Evolutionary conservation across 2,797 vertebrate genomes (phyloP).

Genomic region (Chaunax sp.): DNA sequence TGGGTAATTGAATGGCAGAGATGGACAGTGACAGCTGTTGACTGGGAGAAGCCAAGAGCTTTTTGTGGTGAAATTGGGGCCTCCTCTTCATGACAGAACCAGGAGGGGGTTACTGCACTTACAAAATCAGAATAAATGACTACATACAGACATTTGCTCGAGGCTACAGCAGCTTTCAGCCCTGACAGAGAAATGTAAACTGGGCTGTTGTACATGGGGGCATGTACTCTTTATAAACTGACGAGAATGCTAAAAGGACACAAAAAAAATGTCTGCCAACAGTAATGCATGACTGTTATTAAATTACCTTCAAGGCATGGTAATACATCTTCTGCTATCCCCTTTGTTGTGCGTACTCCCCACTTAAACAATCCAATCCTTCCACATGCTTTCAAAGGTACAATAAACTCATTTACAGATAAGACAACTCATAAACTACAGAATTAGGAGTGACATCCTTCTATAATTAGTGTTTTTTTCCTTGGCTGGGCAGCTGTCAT

Average conservation of each 20-base stretch:
- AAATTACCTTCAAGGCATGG: constrained; percentile 24
- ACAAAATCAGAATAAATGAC: constrained; percentile 40
- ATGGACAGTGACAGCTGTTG: constrained; percentile 64
- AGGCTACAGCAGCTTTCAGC: constrained; percentile 34
- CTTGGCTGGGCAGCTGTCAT: constrained; percentile 26
- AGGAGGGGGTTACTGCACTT: constrained; percentile 21
- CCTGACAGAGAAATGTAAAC: constrained; percentile 32
- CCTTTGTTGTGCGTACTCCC: constrained; percentile 5
- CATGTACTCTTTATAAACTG: constrained; percentile 3
- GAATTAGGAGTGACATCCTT: constrained; percentile 32
- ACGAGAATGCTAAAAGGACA: neutral
- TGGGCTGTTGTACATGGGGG: constrained; percentile 16
- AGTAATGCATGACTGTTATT: constrained; percentile 10
- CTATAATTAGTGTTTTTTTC: constrained; percentile 17
- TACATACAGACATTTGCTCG: constrained; percentile 23
- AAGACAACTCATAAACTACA: constrained; percentile 1
- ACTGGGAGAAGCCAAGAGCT: constrained; percentile 53
- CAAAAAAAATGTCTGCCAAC: constrained; percentile 20
- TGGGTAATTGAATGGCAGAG: constrained; percentile 43
- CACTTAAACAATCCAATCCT: constrained; percentile 14
- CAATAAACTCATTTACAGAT: constrained; percentile 2
- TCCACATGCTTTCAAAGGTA: constrained; percentile 4
- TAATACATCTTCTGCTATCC: neutral
- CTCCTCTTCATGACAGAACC: constrained; percentile 16
- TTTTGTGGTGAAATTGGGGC: constrained; percentile 40